Base-by-base conservation (phyloP, 1,140 invertebrate species). In the Parapsyche elsis region DNA sequence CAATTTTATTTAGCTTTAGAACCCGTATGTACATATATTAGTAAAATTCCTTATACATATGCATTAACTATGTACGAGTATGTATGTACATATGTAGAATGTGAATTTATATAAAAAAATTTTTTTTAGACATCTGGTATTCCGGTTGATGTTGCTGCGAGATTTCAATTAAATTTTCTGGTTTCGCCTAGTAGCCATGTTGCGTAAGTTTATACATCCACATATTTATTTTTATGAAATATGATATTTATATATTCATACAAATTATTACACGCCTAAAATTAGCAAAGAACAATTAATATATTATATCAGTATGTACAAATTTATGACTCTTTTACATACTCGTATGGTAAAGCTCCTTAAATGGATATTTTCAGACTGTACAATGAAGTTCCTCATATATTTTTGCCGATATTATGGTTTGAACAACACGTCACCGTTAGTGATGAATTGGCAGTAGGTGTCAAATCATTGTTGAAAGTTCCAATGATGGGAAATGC, bases 401-500 rank as follows among this genome's bases (percentile, higher is more conserved):
- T 94, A 57, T 92, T 92, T 85, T 92, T 96, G 82, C 95, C 95
- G 0, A 89, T 95, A 26, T 90, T 95, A 24, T 96, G 94, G 94
- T 95, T 95, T 83, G 91, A 93, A 78, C 90, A 95, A 83, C 89
- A 90, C 53, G 93, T 92, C 0, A 85, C 86, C 14, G 88, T 94
- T 0, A 89, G 89, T 5, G 88, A 90, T 23, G 75, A 82, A 16
- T 19, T 83, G 30, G 79, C 78, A 12, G 30, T 21, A 16, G 73
- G 45, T 26, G 71, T 83, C 1, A 81, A 81, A 71, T 44, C 44
- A 7, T 7, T 83, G 10, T 21, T 80, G 10, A 67, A 45, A 77
- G 70, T 78, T 1, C 83, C 83, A n/a, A 26, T 81, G 10, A 82
- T 83, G 19, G 83, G 83, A 16, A 83, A 76, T 67, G 67, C 80